These are phyloP conservation scores for Eurytoma californica DNA, from an alignment of 2,888 invertebrate species.

Conservation along the genomic window DNA sequence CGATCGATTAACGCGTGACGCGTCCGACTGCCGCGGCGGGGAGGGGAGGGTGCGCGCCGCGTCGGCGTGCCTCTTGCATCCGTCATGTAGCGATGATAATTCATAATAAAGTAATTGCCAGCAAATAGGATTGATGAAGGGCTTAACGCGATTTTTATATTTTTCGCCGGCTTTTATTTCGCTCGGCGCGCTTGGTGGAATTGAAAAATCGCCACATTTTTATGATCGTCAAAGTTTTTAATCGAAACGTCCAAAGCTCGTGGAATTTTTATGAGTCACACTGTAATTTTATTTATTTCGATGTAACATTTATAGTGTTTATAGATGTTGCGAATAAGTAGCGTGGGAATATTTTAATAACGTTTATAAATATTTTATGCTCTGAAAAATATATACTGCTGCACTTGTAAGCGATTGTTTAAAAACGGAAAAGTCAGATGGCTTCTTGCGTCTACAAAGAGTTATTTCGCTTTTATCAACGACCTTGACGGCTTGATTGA, in stretches of 20 bases:
- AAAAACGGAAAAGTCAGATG: slow-evolving; percentile 46
- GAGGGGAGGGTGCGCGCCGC: background rate
- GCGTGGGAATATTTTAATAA: too few relatives aligned
- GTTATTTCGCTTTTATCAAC: slow-evolving; percentile 54
- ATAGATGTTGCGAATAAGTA: too few relatives aligned
- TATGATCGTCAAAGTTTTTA: background rate
- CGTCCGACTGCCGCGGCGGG: slow-evolving; percentile 30
- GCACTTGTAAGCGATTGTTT: slow-evolving; percentile 32
- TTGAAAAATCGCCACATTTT: background rate
- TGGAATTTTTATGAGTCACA: too few relatives aligned
- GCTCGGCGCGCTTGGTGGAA: background rate
- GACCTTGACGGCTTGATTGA: slow-evolving; percentile 56
- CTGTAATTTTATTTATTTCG: too few relatives aligned
- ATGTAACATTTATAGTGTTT: too few relatives aligned
- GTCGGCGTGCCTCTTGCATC: slow-evolving; percentile 46
- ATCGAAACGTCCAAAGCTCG: background rate
- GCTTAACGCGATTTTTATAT: slow-evolving; percentile 42
- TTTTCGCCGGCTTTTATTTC: slow-evolving; percentile 14
- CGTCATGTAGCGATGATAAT: slow-evolving; percentile 49
- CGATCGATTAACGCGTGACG: slow-evolving; percentile 66
- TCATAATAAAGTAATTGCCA: slow-evolving; percentile 52
- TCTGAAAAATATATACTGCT: slow-evolving; percentile 10
- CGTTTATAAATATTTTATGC: background rate
- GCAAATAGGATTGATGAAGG: slow-evolving; percentile 44
- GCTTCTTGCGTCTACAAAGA: slow-evolving; percentile 44